Evolutionary conservation across 2,113 vertebrate genomes (phyloP), one percentile per base, ranked within the genome.

Genomic region (Cynocephalus volans): DNA sequence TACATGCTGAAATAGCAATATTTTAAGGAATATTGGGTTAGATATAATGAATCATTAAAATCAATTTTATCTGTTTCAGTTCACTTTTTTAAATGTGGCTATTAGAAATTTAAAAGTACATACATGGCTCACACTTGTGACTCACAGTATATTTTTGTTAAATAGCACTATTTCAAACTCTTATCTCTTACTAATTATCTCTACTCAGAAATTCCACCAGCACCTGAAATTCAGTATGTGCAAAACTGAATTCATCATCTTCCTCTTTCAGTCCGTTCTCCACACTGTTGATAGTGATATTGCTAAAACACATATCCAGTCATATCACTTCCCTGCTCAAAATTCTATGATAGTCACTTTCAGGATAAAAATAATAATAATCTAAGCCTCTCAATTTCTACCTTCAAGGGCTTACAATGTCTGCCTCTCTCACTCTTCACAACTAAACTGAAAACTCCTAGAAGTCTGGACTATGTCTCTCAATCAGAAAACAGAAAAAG

Each of bases 391-490:
- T 77, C 82, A 50, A 12, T 45, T 17, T 87, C 33, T 72, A 41
- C 9, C 17, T 84, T 94, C 95, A 89, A 96, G 69, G 93, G 73
- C 67, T 93, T 88, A 84, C 14, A 83, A 41, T 54, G 33, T 84
- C 96, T 92, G 14, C 70, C 26, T 93, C 33, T 93, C 75, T 41
- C 50, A 52, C 9, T 65, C 41, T 50, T 56, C 26, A 79, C 31
- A 77, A 91, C 62, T 64, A 90, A 92, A 90, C 52, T 82, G 73
- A 89, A 87, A 90, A 45, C 52, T 89, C 67, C 21, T 62, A 65
- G 50, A 67, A 75, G 15, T 36, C 45, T 79, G 60, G n/a, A 64
- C 19, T 48, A n/a, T 58, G 58, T 31, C 23, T 90, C 28, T 95
- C 81, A 83, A 48, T 75, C 28, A 90, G 45, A 91, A 48, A 73